Conservation (phyloP, 92 coral and sea anemone genomes). For the Parazoanthus atlanticus region DNA sequence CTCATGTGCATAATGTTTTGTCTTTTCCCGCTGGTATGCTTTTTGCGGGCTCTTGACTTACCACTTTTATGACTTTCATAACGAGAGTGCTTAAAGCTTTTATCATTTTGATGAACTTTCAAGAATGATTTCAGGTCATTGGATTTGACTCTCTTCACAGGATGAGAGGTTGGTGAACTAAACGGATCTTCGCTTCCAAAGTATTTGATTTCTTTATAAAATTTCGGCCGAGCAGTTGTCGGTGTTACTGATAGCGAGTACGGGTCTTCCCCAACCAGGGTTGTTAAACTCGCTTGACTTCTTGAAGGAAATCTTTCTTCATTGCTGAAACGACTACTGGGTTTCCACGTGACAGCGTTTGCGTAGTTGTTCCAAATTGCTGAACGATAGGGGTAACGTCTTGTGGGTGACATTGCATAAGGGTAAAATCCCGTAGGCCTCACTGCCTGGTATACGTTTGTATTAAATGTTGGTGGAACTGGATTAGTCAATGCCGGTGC, state of each 20-base stretch:
- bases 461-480: neutral
- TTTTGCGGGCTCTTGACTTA: neutral
- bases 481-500: neutral
- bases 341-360: constrained; percentile 1
- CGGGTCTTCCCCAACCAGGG: constrained; percentile 12
- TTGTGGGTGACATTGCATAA: constrained; percentile 1
- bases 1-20: neutral
- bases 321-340: neutral
- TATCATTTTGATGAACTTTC: neutral
- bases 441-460: neutral
- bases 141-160: neutral
- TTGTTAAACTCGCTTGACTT: neutral
- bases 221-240: neutral
- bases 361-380: neutral
- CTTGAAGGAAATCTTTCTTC: constrained; percentile 27
- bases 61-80: neutral
- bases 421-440: constrained; percentile 4
- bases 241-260: neutral
- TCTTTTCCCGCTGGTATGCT: neutral
- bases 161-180: neutral
- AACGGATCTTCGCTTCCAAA: constrained; percentile 31
- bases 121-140: constrained; percentile 12
- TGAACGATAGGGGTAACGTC: constrained; percentile 1
- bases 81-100: neutral
- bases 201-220: constrained; percentile 34